Evolutionary conservation across 2,797 vertebrate species (phyloP).

Genomic region (Gymnodraco acuticeps): DNA sequence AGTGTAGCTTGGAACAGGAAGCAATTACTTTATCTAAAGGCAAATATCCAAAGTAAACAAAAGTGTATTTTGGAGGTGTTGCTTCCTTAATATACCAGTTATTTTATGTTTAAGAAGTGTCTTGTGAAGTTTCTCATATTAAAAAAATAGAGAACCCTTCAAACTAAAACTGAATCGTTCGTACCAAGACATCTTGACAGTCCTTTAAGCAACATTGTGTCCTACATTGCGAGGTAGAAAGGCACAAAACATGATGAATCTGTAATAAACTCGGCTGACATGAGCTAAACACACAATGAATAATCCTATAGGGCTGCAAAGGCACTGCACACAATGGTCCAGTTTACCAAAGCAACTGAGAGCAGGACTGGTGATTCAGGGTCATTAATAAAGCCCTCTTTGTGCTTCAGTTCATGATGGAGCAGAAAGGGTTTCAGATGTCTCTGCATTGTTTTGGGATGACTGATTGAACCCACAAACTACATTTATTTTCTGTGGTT

Average conservation of each 20-base stretch:
- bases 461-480: constrained; percentile 42
- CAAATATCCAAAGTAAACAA: constrained; percentile 43
- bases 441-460: constrained; percentile 60
- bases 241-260: constrained; percentile 47
- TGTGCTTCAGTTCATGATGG: constrained; percentile 63
- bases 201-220: constrained; percentile 1
- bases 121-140: background rate
- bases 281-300: constrained; percentile 68
- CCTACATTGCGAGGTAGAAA: constrained; percentile 13
- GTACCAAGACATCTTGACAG: background rate
- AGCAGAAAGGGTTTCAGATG: constrained; percentile 66
- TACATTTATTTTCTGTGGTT: constrained; percentile 9
- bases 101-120: background rate
- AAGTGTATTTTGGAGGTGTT: background rate
- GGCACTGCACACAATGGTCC: constrained; percentile 65
- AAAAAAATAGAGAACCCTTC: background rate
- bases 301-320: constrained; percentile 56
- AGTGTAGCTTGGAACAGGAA: constrained; percentile 58
- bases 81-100: background rate
- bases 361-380: constrained; percentile 64
- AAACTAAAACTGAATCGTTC: background rate
- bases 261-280: constrained; percentile 58
- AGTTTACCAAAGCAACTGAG: constrained; percentile 64
- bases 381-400: constrained; percentile 73
- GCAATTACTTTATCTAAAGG: constrained; percentile 55